phyloP scores from a whole-genome alignment of 2,797 vertebrate genomes.

The Streptopelia turtur region DNA sequence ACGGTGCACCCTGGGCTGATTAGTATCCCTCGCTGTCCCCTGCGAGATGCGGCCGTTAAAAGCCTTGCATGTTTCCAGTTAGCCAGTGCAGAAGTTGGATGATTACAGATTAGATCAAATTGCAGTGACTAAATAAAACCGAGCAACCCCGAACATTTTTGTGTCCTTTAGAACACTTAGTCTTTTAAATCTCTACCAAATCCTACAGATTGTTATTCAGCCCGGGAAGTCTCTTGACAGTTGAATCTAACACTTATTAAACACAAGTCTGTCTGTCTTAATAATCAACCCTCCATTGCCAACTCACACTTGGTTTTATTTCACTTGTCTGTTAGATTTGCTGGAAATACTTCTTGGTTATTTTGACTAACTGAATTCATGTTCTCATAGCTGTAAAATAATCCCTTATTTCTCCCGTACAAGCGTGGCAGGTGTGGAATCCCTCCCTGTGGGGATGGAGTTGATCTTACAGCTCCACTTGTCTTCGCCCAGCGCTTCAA shows the following conservation, averaged over 20 bases:
- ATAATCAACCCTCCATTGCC: slow-evolving; percentile 4
- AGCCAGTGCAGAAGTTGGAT: not conserved
- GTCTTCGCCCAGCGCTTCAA: not conserved
- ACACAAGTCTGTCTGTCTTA: slow-evolving; percentile 31
- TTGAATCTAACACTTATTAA: slow-evolving; percentile 37
- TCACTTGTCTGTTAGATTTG: slow-evolving; percentile 4
- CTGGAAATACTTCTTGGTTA: slow-evolving; percentile 25
- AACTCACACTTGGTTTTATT: slow-evolving; percentile 29
- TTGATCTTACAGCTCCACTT: not conserved
- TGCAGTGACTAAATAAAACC: slow-evolving; percentile 17
- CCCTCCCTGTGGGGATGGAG: not conserved
- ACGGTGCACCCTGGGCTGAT: fast-evolving
- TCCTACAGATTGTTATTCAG: not conserved
- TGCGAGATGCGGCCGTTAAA: fast-evolving
- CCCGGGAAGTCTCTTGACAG: slow-evolving; percentile 17
- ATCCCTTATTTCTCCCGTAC: not conserved
- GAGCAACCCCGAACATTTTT: not conserved
- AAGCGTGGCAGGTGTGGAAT: not conserved
- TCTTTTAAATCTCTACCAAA: not conserved
- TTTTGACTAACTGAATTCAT: slow-evolving; percentile 43
- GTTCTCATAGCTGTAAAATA: not conserved
- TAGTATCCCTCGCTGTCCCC: not conserved
- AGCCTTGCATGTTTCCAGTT: not conserved
- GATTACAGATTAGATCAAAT: not conserved
- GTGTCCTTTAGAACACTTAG: not conserved